A percentile compares a stretch with the other conserved stretches of the same genome.
Conservation (phyloP, 2,113 vertebrate species). For the Tachysurus fulvidraco region DNA sequence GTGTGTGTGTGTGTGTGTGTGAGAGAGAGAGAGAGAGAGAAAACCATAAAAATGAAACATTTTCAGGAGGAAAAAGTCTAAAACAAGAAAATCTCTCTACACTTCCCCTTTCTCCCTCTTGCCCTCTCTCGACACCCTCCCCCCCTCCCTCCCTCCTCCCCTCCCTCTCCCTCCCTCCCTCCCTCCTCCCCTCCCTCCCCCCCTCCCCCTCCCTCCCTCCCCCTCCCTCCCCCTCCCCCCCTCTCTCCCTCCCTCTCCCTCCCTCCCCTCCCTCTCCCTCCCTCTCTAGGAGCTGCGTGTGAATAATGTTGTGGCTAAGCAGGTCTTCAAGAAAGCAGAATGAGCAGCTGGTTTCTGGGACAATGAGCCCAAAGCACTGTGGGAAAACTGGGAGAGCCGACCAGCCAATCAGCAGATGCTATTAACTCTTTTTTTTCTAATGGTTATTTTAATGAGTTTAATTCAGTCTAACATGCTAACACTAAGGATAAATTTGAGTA, state of each 20-base stretch:
- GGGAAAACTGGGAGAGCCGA: background rate
- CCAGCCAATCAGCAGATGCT: background rate
- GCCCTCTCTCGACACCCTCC: too few relatives aligned
- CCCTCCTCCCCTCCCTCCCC: too few relatives aligned
- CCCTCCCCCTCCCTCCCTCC: background rate
- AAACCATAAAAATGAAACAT: too few relatives aligned
- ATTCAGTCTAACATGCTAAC: background rate
- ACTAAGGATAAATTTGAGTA: too few relatives aligned
- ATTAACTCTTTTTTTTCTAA: too few relatives aligned
- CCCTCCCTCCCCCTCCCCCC: too few relatives aligned
- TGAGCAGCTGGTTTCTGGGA: slow-evolving; percentile 53
- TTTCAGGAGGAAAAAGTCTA: too few relatives aligned
- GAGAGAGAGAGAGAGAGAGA: too few relatives aligned
- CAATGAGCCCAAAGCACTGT: background rate
- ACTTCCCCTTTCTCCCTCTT: too few relatives aligned
- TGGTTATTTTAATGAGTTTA: background rate
- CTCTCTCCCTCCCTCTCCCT: too few relatives aligned
- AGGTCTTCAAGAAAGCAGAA: slow-evolving; percentile 86
- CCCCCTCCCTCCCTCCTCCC: background rate
- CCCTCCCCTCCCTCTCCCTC: background rate
- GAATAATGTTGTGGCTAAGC: slow-evolving; percentile 78
- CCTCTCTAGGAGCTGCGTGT: slow-evolving; percentile 84
- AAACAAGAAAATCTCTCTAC: too few relatives aligned
- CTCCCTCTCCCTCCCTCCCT: slow-evolving; percentile 44
- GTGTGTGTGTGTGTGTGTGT: too few relatives aligned